Percentiles rank a stretch among this genome's conserved stretches.
These are phyloP conservation scores for Squalus acanthias DNA, from an alignment of 2,797 vertebrate genomes.

Conservation along the genomic window DNA sequence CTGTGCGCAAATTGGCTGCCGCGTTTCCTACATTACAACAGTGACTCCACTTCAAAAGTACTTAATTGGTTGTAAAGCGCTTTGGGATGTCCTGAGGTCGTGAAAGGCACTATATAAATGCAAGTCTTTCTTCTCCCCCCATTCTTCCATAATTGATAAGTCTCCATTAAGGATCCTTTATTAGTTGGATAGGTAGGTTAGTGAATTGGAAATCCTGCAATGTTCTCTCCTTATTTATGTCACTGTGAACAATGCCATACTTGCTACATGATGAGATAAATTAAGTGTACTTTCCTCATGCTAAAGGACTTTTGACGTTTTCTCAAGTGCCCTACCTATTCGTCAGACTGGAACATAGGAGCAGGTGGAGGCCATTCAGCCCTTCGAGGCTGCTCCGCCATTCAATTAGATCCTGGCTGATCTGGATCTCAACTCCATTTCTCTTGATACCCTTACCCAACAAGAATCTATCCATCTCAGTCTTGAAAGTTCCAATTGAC, in stretches of 20 bases:
- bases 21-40: not conserved
- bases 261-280: not conserved
- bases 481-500: not conserved
- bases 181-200: not conserved
- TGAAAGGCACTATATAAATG: not conserved
- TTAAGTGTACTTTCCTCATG: not conserved
- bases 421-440: too few relatives aligned
- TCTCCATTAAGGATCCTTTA: not conserved
- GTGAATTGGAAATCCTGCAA: not conserved
- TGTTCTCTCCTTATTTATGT: not conserved
- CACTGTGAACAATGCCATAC: not conserved
- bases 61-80: not conserved
- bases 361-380: too few relatives aligned
- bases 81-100: not conserved
- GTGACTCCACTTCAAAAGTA: not conserved
- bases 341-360: not conserved
- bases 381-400: too few relatives aligned
- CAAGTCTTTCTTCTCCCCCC: not conserved
- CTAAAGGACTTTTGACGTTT: not conserved
- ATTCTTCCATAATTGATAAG: too few relatives aligned
- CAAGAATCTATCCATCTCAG: too few relatives aligned
- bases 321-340: not conserved
- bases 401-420: too few relatives aligned
- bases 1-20: not conserved
- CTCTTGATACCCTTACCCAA: too few relatives aligned